Percentiles rank a stretch among this genome's conserved stretches.
These are phyloP conservation scores for Bradysia coprophila DNA, from an alignment of 1,140 invertebrate species.

Conservation along the genomic window DNA sequence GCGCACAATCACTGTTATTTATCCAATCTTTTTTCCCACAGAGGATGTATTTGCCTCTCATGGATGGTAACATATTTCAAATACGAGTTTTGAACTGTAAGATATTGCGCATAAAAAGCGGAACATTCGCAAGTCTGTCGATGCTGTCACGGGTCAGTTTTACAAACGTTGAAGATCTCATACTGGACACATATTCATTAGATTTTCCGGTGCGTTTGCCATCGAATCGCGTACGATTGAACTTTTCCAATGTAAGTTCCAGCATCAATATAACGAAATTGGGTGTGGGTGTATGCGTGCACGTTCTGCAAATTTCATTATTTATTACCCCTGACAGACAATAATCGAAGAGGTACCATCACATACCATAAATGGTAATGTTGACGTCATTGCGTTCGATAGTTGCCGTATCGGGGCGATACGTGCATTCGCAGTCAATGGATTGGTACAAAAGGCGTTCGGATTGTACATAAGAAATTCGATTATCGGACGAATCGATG, in stretches of 20 bases:
- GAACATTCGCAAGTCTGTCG: constrained; percentile 23
- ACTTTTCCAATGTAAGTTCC: constrained; percentile 13
- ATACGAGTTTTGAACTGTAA: constrained; percentile 17
- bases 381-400: constrained; percentile 43
- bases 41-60: constrained; percentile 12
- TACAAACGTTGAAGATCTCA: constrained; percentile 26
- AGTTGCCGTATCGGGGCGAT: constrained; percentile 37
- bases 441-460: constrained; percentile 31
- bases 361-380: constrained; percentile 45
- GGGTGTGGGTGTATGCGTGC: no score
- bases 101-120: constrained; percentile 10
- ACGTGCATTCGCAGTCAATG: constrained; percentile 52
- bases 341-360: constrained; percentile 38
- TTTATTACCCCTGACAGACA: no score
- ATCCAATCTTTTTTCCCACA: no score
- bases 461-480: constrained; percentile 32
- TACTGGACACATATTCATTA: constrained; percentile 19
- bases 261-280: background rate
- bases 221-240: constrained; percentile 19
- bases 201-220: constrained; percentile 11
- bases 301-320: no score
- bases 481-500: constrained; percentile 35
- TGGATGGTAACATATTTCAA: constrained; percentile 12
- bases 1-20: background rate
- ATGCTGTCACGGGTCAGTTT: constrained; percentile 28